Percentiles rank a stretch among this genome's conserved stretches.
phyloP scores from a whole-genome alignment of 2,797 vertebrate species.

The Smutsia temminckii region DNA sequence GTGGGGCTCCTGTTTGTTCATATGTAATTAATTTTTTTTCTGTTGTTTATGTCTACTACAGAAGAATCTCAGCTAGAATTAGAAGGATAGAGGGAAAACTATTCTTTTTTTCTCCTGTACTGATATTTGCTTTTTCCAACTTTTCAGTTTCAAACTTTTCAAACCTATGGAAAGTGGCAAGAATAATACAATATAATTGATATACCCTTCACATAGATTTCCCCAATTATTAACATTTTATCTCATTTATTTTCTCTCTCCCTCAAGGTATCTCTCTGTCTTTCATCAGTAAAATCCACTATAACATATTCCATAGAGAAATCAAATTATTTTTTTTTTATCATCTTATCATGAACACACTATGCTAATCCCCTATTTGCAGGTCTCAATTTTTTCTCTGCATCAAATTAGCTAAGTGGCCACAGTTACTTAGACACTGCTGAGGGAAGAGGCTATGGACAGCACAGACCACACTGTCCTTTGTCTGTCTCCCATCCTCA shows the following conservation, averaged over 20 bases:
- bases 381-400: background rate
- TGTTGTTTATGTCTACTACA: background rate
- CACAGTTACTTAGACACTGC: background rate
- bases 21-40: background rate
- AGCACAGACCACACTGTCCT: background rate
- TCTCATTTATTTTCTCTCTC: background rate
- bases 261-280: background rate
- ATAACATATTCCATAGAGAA: background rate
- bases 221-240: background rate
- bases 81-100: background rate
- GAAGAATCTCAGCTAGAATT: background rate
- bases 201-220: background rate
- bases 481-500: background rate
- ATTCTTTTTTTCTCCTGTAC: background rate
- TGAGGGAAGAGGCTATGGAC: background rate
- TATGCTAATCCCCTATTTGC: background rate
- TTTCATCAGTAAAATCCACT: background rate
- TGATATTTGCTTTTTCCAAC: background rate
- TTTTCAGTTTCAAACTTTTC: slow-evolving; percentile 7
- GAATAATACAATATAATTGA: background rate
- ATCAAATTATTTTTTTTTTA: background rate
- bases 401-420: background rate
- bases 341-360: background rate
- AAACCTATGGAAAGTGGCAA: background rate
- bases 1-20: background rate